Evolutionary conservation across 2,113 vertebrate species (phyloP).

Genomic region (zebrafish (Danio rerio)): DNA sequence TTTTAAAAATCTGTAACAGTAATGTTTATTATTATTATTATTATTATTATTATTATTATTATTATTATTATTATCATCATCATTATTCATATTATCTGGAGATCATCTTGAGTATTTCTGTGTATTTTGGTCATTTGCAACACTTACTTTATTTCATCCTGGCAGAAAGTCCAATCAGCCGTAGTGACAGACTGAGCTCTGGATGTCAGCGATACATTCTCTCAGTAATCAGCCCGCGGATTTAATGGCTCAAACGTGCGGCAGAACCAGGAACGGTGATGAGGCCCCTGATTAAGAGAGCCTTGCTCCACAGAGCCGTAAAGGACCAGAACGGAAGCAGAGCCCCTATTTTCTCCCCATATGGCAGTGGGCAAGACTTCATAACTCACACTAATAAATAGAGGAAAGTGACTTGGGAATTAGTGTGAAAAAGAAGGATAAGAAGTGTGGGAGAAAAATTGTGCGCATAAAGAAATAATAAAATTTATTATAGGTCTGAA

Average conservation of each 20-base stretch:
- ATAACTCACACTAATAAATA: constrained; percentile 73
- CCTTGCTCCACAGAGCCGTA: constrained; percentile 67
- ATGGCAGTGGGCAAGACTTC: constrained; percentile 71
- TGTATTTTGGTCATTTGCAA: constrained; percentile 19
- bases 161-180: constrained; percentile 35
- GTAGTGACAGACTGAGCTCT: constrained; percentile 67
- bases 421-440: background rate
- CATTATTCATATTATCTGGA: background rate
- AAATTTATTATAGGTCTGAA: too few relatives aligned
- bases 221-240: constrained; percentile 74
- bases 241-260: constrained; percentile 77
- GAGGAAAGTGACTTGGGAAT: constrained; percentile 25
- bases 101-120: background rate
- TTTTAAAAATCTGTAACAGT: too few relatives aligned
- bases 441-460: too few relatives aligned
- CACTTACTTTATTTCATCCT: constrained; percentile 29
- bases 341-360: constrained; percentile 73
- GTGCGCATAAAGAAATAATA: too few relatives aligned
- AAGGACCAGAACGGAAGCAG: constrained; percentile 65
- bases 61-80: too few relatives aligned
- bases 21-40: too few relatives aligned
- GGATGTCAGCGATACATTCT: constrained; percentile 71
- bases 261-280: constrained; percentile 75
- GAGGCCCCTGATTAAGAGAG: constrained; percentile 77
- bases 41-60: too few relatives aligned